Evolutionary conservation across 64 coral and sea anemone genomes (phyloP), one percentile per base, ranked within the genome.

Genomic region (Montipora efflorescens): DNA sequence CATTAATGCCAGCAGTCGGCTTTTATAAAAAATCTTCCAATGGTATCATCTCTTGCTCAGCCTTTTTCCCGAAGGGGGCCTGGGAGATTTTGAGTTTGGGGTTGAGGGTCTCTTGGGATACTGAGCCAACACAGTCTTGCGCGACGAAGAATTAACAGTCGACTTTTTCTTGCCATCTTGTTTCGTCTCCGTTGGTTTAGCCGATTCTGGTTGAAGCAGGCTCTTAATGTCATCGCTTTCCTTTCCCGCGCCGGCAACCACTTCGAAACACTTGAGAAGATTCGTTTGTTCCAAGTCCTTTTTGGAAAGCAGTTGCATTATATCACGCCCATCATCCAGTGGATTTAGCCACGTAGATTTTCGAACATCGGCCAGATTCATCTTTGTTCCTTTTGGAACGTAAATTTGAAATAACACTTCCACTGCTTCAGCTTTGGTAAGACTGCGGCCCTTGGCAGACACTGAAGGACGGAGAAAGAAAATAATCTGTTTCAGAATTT

Each of bases 321-420:
- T 79, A 78, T 99, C 98, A 12, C 89, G 84, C 6, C 98, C 98
- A 48, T 99, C 90, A 16, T 89, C 88, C 28, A 99, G 90, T 22
- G 98, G 98, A 90, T 99, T 99, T 77, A 96, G 78, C 98, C 98
- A 99, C 12, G 98, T 99, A 74, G 98, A 99, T 84, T 99, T 96
- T 25, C 98, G 98, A 45, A 99, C 92, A 50, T 96, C 92, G 19
- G 92, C 74, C 71, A 99, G 78, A 50, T 94, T 92, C 25, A 99
- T 78, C 21, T 95, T 95, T 14, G 98, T 99, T 19, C 98, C 98
- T 90, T 94, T 96, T 23, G 95, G 98, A 67, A 99, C 95, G 86
- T 99, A 99, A 81, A 99, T 99, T 53, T 99, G 98, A 69, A 99
- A 99, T 12, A 99, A 71, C 9, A 99, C 89, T 75, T 99, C 98